Evolutionary conservation across 2,113 vertebrate species (phyloP).

Genomic region (Chaetops frenatus): DNA sequence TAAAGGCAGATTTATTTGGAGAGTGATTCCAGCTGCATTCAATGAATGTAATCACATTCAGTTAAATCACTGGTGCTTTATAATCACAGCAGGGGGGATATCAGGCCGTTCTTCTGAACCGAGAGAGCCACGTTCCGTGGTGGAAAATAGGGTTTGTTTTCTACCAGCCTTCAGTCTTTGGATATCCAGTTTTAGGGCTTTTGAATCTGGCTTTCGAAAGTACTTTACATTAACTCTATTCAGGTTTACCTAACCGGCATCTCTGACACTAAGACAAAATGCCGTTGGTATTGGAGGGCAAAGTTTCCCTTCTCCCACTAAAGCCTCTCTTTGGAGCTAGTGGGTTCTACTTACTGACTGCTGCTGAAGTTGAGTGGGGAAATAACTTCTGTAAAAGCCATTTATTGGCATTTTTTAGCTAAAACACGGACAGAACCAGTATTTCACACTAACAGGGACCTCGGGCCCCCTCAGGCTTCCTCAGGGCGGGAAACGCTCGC

Average conservation of each 20-base stretch:
- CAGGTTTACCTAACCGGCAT: neutral
- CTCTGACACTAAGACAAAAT: neutral
- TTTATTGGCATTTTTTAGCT: neutral
- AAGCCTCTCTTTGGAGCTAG: neutral
- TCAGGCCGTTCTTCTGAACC: neutral
- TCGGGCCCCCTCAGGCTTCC: neutral
- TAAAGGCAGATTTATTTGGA: neutral
- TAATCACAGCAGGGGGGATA: no score
- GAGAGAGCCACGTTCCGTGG: neutral
- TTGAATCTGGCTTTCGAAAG: neutral
- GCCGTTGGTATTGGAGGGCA: accelerated
- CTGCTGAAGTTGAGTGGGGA: neutral
- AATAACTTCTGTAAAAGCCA: neutral
- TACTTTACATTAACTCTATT: neutral
- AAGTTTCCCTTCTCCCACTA: neutral
- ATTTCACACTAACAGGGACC: accelerated
- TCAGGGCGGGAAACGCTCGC: neutral
- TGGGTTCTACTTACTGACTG: neutral
- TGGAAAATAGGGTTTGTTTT: neutral
- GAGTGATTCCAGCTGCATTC: neutral
- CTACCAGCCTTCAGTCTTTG: neutral
- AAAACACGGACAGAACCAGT: accelerated
- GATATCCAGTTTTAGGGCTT: neutral
- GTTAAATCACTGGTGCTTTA: neutral
- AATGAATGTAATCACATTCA: accelerated